Evolutionary conservation across 2,113 vertebrate genomes (phyloP), one percentile per base, ranked within the genome.

Genomic region (Ancistrus triradiatus): DNA sequence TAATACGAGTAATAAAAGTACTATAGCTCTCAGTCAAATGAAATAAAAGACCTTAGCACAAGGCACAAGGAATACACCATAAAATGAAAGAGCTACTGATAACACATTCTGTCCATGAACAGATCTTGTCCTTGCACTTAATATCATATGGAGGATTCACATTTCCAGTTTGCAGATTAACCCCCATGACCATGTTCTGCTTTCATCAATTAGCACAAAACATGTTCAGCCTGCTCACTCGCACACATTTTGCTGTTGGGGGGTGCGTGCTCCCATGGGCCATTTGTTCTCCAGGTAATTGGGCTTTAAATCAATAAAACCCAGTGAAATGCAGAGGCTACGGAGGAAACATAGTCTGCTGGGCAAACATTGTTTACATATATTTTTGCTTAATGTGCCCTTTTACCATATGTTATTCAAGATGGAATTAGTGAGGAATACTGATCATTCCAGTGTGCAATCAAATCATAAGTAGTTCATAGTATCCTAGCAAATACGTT

Each of bases 241-340:
- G 59, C 46, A 61, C 22, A 74, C 28, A 42, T 42, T 59, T 24
- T 6, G 15, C 33, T 66, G 56, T 69, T 66, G 44, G 58, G 43
- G 48, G 63, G 56, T 69, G 57, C 71, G 73, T 75, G 75, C 64
- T 82, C 68, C 62, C 72, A 60, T 67, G 74, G 65, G 72, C 52
- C 68, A 73, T 73, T 59, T 66, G 67, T 78, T 73, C 46, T 77
- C 78, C 59, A 72, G 66, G 72, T 84, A 82, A 86, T 85, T 85
- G 75, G 62, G 21, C 75, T 64, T 78, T 84, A 83, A 81, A 82
- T 82, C 79, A 84, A 79, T 53, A 58, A 63, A 59, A 40, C 40
- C 31, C 13, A 4, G 21, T 38, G 43, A 47, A 47, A 56, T 11
- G 63, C 15, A 49, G 7, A 35, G 42, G 31, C 13, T 46, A 52